Evolutionary conservation across 2,888 invertebrate genomes (phyloP), one percentile per base, ranked within the genome.

Genomic region (Leptura quadrifasciata): DNA sequence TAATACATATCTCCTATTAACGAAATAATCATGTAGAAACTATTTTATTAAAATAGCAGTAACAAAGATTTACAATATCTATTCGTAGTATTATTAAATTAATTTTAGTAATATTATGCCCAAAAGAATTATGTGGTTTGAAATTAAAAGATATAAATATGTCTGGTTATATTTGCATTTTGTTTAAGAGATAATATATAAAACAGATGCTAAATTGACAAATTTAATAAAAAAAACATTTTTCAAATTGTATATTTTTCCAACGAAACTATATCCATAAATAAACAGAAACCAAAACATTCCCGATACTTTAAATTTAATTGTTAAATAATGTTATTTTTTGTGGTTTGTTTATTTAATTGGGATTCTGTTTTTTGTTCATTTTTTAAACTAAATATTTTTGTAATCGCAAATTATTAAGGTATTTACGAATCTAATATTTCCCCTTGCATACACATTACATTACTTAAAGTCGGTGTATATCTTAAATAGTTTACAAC

Each of bases 341-440:
- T 69, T 58, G 57, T 39, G 69, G 58, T 35, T 12, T 69, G 69
- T 69, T 69, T 69, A 69, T 69, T 15, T 47, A 58, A 69, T 20
- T 54, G 57, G 58, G 20, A 35, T 69, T 35, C 69, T 69, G 69
- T 58, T 69, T 69, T 69, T 58, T 69, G 58, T 69, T 21, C 39
- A 69, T 69, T 69, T 58, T 57, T 69, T 39, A 69, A 69, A 58
- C 54, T 69, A 69, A 69, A 69, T 69, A 69, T 69, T 69, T 69
- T 58, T 69, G 35, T 58, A 69, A 69, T 69, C 35, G 58, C 55
- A 69, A 57, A 39, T 69, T 69, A 69, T 69, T 69, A 69, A 18
- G 63, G 63, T 24, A 57, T 58, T 55, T 35, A 47, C 69, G 39
- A 47, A 58, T 58, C 39, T 47, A 58, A 31, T 58, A 68, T 54